Conservation (phyloP, 2,113 vertebrate species). For the Probosciger aterrimus region DNA sequence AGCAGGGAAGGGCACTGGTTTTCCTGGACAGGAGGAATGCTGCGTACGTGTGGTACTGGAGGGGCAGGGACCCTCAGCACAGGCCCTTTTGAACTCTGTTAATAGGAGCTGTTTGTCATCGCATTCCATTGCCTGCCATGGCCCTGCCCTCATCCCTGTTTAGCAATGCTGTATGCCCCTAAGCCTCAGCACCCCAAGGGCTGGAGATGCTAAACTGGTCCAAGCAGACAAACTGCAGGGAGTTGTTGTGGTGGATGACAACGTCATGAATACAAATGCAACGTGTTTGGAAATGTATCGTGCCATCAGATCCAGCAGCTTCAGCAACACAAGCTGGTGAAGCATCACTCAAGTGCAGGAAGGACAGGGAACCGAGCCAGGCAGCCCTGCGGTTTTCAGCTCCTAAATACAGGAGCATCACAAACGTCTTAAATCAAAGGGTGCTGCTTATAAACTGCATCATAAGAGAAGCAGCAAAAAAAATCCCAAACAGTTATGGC, state of each 20-base stretch:
- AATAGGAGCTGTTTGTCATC: neutral
- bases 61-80: neutral
- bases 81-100: conserved; percentile 7
- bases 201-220: neutral
- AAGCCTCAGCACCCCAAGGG: neutral
- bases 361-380: neutral
- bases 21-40: neutral
- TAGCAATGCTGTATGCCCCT: neutral
- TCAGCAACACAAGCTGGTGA: neutral
- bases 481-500: neutral
- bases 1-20: neutral
- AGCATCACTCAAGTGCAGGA: neutral
- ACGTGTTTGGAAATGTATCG: neutral
- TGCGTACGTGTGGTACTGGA: conserved; percentile 21
- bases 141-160: neutral
- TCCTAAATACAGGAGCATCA: neutral
- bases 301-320: neutral
- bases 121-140: neutral
- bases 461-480: neutral
- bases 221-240: neutral
- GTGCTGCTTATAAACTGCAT: neutral
- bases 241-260: neutral
- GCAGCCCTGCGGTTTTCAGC: neutral
- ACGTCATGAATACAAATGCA: neutral
- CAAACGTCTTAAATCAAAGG: neutral